Conservation (phyloP, 1,140 invertebrate genomes). For the Tetramorium simillimum region DNA sequence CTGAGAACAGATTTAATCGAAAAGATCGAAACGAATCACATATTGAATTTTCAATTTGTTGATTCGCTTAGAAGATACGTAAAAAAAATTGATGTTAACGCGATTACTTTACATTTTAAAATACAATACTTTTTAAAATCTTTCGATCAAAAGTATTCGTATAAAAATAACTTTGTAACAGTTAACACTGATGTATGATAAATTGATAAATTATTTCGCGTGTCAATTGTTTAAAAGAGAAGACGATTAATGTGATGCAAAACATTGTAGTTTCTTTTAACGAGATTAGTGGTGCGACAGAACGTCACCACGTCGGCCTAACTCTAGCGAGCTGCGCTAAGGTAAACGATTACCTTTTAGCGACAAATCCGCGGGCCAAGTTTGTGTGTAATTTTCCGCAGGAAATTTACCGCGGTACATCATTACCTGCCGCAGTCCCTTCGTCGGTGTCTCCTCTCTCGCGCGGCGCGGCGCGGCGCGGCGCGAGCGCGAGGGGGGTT, state of each 20-base stretch:
- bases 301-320: not conserved
- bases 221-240: not conserved
- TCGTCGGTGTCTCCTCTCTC: slow-evolving; percentile 69
- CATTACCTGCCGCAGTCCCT: slow-evolving; percentile 73
- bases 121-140: not conserved
- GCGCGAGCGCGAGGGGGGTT: not conserved
- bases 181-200: not conserved
- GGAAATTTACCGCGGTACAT: slow-evolving; percentile 76
- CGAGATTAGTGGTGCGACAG: not conserved
- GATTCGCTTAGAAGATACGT: not conserved
- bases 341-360: slow-evolving; percentile 60
- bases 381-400: slow-evolving; percentile 73
- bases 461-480: no score
- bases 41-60: not conserved
- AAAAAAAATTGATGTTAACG: not conserved
- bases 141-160: not conserved
- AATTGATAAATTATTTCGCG: not conserved
- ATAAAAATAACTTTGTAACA: not conserved
- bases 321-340: not conserved
- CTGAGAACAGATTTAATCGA: slow-evolving; percentile 4
- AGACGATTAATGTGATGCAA: not conserved
- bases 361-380: slow-evolving; percentile 64
- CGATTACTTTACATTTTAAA: not conserved
- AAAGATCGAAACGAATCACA: not conserved
- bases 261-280: not conserved